These are phyloP conservation scores for Schlechtendalia chinensis DNA, from an alignment of 1,140 invertebrate species.

Conservation along the genomic window DNA sequence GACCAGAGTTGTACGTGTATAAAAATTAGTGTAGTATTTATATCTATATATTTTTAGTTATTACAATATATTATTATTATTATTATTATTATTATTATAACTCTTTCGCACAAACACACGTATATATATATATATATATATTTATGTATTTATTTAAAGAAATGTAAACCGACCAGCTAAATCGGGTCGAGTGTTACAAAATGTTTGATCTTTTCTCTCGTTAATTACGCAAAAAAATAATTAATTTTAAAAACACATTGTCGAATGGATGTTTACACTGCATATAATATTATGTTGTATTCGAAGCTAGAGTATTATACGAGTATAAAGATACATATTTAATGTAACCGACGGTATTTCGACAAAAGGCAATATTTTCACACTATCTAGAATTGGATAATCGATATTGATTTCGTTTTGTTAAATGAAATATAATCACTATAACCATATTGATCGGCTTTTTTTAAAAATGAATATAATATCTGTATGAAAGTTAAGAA, in stretches of 20 bases:
- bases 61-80: background rate
- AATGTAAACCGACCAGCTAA: background rate
- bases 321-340: background rate
- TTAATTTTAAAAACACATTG: background rate
- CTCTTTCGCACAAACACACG: background rate
- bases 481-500: too few species aligned
- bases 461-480: too few species aligned
- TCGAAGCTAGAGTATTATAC: too few species aligned
- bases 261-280: background rate
- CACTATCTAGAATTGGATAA: too few species aligned
- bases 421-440: too few species aligned
- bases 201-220: background rate
- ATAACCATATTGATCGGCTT: too few species aligned
- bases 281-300: background rate
- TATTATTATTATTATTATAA: background rate
- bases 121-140: background rate
- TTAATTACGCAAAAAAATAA: background rate
- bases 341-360: too few species aligned
- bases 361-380: too few species aligned
- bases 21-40: too few species aligned
- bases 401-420: too few species aligned
- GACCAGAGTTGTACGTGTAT: background rate
- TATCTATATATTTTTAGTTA: too few species aligned
- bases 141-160: background rate
- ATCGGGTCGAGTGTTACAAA: background rate